A percentile compares a stretch with the other conserved stretches of the same genome.
Conservation (phyloP, 2,113 vertebrate species). For the Zosterops japonicus region DNA sequence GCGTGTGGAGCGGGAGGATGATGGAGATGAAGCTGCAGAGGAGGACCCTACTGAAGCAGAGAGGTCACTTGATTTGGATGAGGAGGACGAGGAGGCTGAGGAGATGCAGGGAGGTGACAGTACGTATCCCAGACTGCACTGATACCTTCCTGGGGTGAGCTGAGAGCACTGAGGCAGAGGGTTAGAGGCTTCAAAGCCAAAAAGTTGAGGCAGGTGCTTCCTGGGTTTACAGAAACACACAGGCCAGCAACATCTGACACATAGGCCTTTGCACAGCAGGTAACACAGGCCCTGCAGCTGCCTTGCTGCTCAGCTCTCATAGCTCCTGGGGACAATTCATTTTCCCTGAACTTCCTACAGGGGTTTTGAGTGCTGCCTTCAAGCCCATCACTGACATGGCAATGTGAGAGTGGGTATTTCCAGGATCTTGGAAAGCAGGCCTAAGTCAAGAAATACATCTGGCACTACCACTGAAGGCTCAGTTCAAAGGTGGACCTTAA, state of each 20-base stretch:
- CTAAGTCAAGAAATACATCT: neutral
- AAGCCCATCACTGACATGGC: neutral
- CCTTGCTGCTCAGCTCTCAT: neutral
- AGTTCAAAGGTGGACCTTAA: neutral
- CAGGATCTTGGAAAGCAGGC: neutral
- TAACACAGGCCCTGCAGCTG: neutral
- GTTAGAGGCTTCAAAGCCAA: neutral
- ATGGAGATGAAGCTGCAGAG: conserved; percentile 1
- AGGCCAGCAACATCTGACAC: accelerated
- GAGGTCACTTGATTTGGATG: neutral
- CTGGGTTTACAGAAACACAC: neutral
- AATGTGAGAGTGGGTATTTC: neutral
- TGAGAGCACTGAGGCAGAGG: neutral
- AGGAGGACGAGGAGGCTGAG: conserved; percentile 25
- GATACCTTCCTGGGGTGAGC: neutral
- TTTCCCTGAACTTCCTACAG: neutral
- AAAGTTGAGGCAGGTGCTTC: neutral
- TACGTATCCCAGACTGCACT: conserved; percentile 25
- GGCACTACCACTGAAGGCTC: neutral
- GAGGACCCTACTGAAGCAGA: conserved; percentile 37
- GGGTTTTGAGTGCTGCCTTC: neutral
- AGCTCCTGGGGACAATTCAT: neutral
- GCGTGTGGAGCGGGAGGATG: conserved; percentile 40
- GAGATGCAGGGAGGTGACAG: conserved; percentile 35
- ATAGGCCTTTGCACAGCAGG: accelerated